Conservation (phyloP, 2,113 vertebrate species). For the Microcebus jonahi region DNA sequence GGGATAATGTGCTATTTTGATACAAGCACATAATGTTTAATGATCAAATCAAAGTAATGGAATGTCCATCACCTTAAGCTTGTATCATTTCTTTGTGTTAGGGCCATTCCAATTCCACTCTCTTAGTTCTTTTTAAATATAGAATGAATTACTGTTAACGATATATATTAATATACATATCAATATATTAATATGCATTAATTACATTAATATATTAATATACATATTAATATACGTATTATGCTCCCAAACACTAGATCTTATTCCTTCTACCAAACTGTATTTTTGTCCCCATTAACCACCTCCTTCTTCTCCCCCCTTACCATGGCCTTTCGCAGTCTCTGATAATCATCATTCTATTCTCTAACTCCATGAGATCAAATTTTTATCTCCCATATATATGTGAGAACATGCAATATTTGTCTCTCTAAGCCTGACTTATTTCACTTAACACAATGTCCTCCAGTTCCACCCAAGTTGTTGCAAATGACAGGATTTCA, state of each 20-base stretch:
- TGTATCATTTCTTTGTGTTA: background rate
- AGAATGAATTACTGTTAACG: background rate
- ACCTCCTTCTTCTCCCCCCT: background rate
- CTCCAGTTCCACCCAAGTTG: background rate
- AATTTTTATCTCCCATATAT: background rate
- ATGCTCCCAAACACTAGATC: background rate
- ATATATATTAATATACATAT: no score
- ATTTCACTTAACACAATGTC: background rate
- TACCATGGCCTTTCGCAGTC: background rate
- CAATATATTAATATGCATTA: no score
- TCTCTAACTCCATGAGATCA: background rate
- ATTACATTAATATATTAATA: no score
- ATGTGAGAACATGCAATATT: background rate
- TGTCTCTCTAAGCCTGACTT: background rate
- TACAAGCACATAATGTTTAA: background rate
- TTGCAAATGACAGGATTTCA: background rate
- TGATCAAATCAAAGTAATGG: background rate
- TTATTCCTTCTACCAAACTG: background rate
- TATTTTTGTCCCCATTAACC: background rate
- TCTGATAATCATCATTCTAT: background rate
- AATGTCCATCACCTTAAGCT: background rate
- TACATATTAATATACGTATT: background rate
- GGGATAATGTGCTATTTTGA: background rate
- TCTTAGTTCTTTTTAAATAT: background rate
- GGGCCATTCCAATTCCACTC: background rate